Evolutionary conservation across 2,113 vertebrate species (phyloP).

Genomic region (Craseonycteris thonglongyai): DNA sequence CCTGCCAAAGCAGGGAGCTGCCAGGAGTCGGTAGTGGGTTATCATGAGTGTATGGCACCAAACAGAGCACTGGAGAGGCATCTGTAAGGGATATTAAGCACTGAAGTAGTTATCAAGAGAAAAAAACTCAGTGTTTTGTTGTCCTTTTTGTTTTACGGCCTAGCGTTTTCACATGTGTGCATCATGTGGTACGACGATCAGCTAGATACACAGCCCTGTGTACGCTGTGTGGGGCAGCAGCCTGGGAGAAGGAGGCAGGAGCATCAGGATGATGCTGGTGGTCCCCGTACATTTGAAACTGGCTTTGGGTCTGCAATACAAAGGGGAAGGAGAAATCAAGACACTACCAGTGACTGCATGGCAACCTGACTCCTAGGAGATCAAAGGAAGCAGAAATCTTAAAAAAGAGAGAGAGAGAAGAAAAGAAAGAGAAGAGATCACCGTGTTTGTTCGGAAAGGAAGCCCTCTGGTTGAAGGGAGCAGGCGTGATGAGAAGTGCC

Average conservation of each 20-base stretch:
- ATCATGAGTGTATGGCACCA: neutral
- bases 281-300: neutral
- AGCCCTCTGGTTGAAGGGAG: neutral
- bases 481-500: neutral
- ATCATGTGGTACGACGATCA: rapidly evolving
- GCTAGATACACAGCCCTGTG: neutral
- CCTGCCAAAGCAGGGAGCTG: neutral
- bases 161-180: neutral
- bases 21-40: neutral
- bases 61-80: neutral
- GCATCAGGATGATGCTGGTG: neutral
- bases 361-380: neutral
- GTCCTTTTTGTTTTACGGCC: neutral
- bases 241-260: rapidly evolving
- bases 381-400: neutral
- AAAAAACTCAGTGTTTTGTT: neutral
- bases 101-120: neutral
- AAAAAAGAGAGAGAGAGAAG: neutral
- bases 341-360: neutral
- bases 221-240: neutral
- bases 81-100: neutral
- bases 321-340: neutral
- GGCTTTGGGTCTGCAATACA: neutral
- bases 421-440: neutral
- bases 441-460: neutral